phyloP scores from a whole-genome alignment of 2,113 vertebrate genomes.

The Nipponia nippon region DNA sequence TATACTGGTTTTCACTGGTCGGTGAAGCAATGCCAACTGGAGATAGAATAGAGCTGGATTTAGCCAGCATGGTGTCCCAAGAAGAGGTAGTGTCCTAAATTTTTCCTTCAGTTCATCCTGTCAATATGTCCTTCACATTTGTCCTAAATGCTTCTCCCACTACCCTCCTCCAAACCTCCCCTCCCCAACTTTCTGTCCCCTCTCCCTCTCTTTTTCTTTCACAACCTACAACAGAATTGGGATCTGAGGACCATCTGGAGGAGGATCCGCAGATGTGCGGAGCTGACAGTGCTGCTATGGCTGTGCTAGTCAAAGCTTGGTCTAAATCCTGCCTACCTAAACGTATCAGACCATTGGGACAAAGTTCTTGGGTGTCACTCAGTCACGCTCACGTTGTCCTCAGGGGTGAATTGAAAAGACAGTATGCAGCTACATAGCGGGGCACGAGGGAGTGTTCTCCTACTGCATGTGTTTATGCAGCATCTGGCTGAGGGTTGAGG shows the following conservation, averaged over 20 bases:
- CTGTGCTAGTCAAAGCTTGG: background rate
- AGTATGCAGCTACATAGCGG: background rate
- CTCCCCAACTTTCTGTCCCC: background rate
- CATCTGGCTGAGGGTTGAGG: background rate
- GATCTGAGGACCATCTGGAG: constrained; percentile 28
- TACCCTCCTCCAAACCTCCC: background rate
- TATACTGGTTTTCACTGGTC: background rate
- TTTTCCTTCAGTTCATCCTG: background rate
- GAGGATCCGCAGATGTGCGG: background rate
- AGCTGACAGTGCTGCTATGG: background rate
- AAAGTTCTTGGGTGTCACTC: constrained; percentile 38
- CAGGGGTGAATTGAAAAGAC: background rate
- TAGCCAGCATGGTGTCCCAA: background rate
- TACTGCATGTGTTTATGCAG: background rate
- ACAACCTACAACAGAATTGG: background rate
- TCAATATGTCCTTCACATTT: background rate
- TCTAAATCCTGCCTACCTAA: background rate
- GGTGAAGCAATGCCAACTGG: background rate
- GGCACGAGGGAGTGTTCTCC: background rate
- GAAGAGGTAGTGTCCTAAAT: background rate
- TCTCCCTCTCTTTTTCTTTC: constrained; percentile 34
- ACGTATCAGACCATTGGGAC: constrained; percentile 26
- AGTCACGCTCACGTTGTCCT: background rate
- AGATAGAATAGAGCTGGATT: background rate
- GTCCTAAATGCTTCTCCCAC: background rate